Base-by-base conservation (phyloP, 37 sponge, comb jelly and placozoan genomes). In the Eunapius fragilis region DNA sequence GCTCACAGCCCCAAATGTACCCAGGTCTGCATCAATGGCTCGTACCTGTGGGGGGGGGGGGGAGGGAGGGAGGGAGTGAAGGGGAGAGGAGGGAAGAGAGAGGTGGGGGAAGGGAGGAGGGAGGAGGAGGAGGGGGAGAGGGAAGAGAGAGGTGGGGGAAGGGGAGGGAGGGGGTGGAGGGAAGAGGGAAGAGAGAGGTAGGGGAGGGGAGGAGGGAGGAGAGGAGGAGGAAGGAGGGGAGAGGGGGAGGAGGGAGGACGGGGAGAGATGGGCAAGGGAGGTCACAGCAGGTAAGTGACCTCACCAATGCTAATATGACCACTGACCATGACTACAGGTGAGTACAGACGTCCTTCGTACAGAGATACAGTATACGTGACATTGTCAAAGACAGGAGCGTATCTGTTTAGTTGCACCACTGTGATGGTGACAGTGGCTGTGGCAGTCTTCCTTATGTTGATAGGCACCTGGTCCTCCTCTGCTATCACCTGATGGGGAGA, bases 341-440 rank as follows among this genome's bases (percentile, higher is more conserved):
- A 17, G 58, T 58, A 58, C 19, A 58, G 58, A 17, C 58, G 58
- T 12, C 19, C 58, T 58, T 67, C 35, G 68, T 82, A 90, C 0
- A 90, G 37, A 47, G 76, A 80, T 7, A 71, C 71, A 48, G 10
- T 12, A 68, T 86, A 90, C 0, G 22, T 23, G 26, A 26, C 33
- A 32, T 75, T 72, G 28, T 85, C 83, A 85, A 90, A 90, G 1
- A 9, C 32, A 13, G 91, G 91, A 10, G 37, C n/a, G 23, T 80
- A 78, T 70, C 82, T 82, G 69, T 90, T 90, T 48, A 90, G 69
- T 71, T 90, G 86, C 22, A 1, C 0, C 7, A 90, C 86, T 31
- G 68, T 75, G 32, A 90, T 37, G 2, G 19, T n/a, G 24, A 90
- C 86, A 2, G 31, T 70, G 1, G 86, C 81, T 24, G 27, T 86